Evolutionary conservation across 2,888 invertebrate genomes (phyloP), one percentile per base, ranked within the genome.

Genomic region (Petrolisthes cinctipes): DNA sequence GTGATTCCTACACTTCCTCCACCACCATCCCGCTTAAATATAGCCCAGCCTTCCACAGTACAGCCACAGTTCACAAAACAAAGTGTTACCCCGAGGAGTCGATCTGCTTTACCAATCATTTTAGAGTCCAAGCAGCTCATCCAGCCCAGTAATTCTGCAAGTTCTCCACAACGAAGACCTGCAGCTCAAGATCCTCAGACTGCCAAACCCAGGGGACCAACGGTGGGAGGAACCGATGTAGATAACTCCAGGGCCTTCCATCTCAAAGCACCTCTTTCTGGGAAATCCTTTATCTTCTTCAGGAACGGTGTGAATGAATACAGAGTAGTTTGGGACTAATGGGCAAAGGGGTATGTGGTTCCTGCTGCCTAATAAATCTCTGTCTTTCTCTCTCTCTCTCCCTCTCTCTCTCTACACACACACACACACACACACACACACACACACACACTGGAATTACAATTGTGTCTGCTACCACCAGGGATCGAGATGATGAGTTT

Each of bases 261-360:
- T 0, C 82, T 61, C 0, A 5, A 61, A 73, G 79, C 78, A 2
- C 71, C 86, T 37, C 68, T 54, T 54, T 71, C 79, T 5, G 87
- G 87, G 51, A 87, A 87, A 51, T 87, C 87, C 14, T 87, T 83
- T 66, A 87, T 87, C 5, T 87, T 87, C 61, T 83, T 87, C 54
- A 53, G 83, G 20, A 87, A 79, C 51, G 87, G 87, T 4, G 17
- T 68, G 9, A 83, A 80, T 57, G 80, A 80, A 53, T 87, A 87
- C 61, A 79, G 75, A 11, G 87, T 87, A 9, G 73, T 87, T 1
- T 87, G 87, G 87, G 57, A 75, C n/a, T 87, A 81, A 37, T 53
- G 57, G 11, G 5, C 7, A n/a, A 37, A 51, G 0, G 6, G 4
- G 23, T 11, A 9, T 9, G 7, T 73, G 73, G 1, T 73, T 11